phyloP scores from a whole-genome alignment of 1,140 invertebrate genomes.

The Calephelis nemesis region DNA sequence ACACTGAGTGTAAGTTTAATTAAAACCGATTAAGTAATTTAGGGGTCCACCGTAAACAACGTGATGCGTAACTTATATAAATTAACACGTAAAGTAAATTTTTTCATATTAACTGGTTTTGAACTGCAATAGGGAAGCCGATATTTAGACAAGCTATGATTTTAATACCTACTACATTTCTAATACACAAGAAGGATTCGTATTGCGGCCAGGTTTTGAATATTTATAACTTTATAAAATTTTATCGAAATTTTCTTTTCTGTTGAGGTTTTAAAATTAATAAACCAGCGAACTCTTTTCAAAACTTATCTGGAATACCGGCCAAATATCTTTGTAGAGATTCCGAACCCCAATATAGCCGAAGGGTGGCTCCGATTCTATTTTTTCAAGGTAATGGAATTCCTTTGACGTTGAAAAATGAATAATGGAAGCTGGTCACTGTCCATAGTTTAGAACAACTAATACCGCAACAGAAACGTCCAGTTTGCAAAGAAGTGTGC shows the following conservation, averaged over 20 bases:
- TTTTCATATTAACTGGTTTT: no score
- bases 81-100: no score
- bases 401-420: constrained; percentile 36
- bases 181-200: no score
- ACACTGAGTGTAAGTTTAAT: no score
- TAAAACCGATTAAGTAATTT: no score
- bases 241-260: not conserved
- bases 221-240: no score
- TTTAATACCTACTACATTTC: no score
- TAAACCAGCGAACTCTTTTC: not conserved
- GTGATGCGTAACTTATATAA: no score
- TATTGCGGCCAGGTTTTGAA: no score
- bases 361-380: constrained; percentile 22
- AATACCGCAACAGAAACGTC: constrained; percentile 12
- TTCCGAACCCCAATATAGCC: constrained; percentile 24
- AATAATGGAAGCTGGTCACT: constrained; percentile 28
- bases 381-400: constrained; percentile 34
- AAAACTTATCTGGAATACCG: constrained; percentile 15
- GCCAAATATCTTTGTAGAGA: constrained; percentile 20
- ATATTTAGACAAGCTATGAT: no score
- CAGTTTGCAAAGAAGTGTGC: constrained; percentile 4
- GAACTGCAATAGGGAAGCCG: no score
- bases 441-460: constrained; percentile 18
- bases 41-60: no score
- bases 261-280: constrained; percentile 10